These are phyloP conservation scores for Drosophila triauraria DNA, from an alignment of 1,140 invertebrate genomes.

Conservation along the genomic window DNA sequence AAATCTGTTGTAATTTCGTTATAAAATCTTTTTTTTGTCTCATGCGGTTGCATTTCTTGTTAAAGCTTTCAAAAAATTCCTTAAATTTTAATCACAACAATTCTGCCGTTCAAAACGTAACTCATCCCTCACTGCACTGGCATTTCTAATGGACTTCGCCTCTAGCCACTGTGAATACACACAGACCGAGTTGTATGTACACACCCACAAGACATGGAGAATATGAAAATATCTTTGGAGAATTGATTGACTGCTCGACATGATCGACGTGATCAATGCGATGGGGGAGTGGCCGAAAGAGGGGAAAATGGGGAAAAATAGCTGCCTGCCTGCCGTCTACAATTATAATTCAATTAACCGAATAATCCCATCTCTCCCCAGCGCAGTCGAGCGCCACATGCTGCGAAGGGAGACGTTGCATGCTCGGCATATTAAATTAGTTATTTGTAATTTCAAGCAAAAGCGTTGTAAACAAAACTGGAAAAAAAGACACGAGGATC, in stretches of 20 bases:
- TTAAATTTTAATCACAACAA: constrained; percentile 5
- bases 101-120: neutral
- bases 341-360: constrained; percentile 82
- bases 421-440: constrained; percentile 79
- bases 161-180: constrained; percentile 14
- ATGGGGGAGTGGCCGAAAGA: constrained; percentile 17
- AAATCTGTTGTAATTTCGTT: neutral
- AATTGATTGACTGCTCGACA: constrained; percentile 78
- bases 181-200: constrained; percentile 13
- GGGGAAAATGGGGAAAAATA: constrained; percentile 1
- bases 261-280: constrained; percentile 64
- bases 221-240: constrained; percentile 64
- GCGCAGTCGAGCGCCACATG: constrained; percentile 54
- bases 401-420: constrained; percentile 47
- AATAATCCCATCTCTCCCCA: constrained; percentile 50
- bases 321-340: constrained; percentile 35
- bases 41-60: too few relatives aligned
- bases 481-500: constrained; percentile 10
- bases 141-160: constrained; percentile 54
- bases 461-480: constrained; percentile 56
- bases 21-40: neutral
- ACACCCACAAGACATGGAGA: constrained; percentile 33
- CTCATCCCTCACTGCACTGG: constrained; percentile 35
- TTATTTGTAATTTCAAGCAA: constrained; percentile 61
- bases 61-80: neutral